phyloP scores from a whole-genome alignment of 2,797 vertebrate genomes.

The Onychomys torridus region DNA sequence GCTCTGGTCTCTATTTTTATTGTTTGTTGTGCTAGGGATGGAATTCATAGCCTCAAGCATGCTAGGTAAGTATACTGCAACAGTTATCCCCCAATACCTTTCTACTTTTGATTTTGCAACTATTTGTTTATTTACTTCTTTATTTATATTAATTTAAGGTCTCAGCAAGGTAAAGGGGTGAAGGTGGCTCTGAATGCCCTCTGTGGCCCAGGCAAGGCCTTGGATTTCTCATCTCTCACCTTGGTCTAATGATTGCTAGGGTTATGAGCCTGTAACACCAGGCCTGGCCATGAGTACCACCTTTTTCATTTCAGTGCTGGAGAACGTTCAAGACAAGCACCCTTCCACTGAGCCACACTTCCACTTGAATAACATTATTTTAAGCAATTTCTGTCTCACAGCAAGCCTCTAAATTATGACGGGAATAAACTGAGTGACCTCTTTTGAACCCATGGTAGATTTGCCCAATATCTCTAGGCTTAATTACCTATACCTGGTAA shows the following conservation, averaged over 20 bases:
- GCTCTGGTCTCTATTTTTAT: neutral
- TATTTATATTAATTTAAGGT: neutral
- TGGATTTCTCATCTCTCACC: neutral
- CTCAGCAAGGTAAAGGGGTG: neutral
- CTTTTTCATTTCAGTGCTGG: neutral
- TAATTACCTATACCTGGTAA: neutral
- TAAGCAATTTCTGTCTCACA: neutral
- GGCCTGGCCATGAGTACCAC: neutral
- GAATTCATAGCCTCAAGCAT: neutral
- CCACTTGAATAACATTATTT: neutral
- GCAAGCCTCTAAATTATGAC: neutral
- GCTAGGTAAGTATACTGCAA: no score
- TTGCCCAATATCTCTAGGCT: neutral
- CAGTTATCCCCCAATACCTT: neutral
- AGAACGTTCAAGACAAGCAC: no score
- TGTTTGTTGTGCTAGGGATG: neutral
- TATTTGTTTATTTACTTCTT: neutral
- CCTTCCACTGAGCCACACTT: neutral
- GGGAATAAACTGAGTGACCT: neutral
- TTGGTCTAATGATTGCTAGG: neutral
- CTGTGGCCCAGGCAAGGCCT: neutral
- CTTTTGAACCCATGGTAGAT: neutral
- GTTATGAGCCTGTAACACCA: neutral
- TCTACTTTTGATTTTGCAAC: neutral
- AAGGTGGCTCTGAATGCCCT: neutral